phyloP scores from a whole-genome alignment of 2,113 vertebrate genomes.

The Anseranas semipalmata region DNA sequence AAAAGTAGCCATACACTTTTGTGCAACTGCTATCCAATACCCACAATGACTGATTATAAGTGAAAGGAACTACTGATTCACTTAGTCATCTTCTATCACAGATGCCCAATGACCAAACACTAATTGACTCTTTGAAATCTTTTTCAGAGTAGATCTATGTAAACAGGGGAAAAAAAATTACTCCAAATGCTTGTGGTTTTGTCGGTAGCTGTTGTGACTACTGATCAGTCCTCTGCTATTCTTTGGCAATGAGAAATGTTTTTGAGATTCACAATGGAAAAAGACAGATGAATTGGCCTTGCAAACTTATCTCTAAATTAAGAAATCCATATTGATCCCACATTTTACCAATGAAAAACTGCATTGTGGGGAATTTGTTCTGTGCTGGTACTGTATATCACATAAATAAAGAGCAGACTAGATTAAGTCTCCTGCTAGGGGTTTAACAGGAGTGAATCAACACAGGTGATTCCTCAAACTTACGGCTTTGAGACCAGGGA shows the following conservation, averaged over 20 bases:
- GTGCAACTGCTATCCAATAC: conserved; percentile 34
- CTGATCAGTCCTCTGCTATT: conserved; percentile 48
- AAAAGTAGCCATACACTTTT: conserved; percentile 51
- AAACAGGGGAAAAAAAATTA: not conserved
- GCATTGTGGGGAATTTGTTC: not conserved
- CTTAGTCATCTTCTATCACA: conserved; percentile 59
- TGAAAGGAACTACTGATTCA: conserved; percentile 68
- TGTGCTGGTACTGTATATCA: not conserved
- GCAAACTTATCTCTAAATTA: not conserved
- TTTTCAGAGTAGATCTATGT: conserved; percentile 33
- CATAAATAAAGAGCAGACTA: not conserved
- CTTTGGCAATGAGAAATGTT: not conserved
- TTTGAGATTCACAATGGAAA: not conserved
- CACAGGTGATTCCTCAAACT: not conserved
- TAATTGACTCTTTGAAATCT: conserved; percentile 29
- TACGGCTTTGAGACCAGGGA: not conserved
- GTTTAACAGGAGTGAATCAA: not conserved
- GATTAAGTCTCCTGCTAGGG: not conserved
- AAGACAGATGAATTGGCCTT: not conserved
- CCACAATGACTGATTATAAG: conserved; percentile 27
- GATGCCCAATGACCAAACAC: conserved; percentile 48
- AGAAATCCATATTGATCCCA: not conserved
- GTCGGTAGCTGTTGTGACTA: conserved; percentile 39
- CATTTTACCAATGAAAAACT: not conserved
- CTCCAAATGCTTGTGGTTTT: conserved; percentile 22